Evolutionary conservation across 2,113 vertebrate genomes (phyloP).

Genomic region (Candoia aspera): DNA sequence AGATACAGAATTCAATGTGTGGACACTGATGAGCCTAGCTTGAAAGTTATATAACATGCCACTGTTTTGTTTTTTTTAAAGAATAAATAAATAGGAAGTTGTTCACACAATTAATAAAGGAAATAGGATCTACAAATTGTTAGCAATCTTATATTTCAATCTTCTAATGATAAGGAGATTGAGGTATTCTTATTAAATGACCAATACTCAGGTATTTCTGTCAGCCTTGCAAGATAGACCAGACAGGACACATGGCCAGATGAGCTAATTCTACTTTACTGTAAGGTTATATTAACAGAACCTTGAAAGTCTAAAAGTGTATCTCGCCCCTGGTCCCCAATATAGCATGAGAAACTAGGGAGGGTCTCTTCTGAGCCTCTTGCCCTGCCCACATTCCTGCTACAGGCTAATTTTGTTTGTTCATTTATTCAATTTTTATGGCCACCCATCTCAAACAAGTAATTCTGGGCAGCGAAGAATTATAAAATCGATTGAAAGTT

Average conservation of each 20-base stretch:
- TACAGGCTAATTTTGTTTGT: neutral
- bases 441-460: too few relatives aligned
- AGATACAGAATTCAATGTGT: neutral
- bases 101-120: neutral
- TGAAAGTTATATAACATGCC: neutral
- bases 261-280: neutral
- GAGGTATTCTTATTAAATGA: too few relatives aligned
- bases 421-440: too few relatives aligned
- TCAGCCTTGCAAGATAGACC: neutral
- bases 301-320: neutral
- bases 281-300: neutral
- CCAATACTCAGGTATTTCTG: neutral
- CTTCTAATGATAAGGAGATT: too few relatives aligned
- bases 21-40: neutral
- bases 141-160: too few relatives aligned
- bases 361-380: neutral
- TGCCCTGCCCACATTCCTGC: neutral
- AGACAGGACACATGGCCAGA: neutral
- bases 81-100: neutral
- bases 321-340: neutral
- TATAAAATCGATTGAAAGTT: too few relatives aligned
- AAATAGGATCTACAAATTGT: too few relatives aligned
- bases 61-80: neutral
- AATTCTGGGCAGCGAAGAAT: too few relatives aligned
- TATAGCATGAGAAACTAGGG: neutral